Base-by-base conservation (phyloP, 1,140 invertebrate genomes). In the Drosophila gunungcola region DNA sequence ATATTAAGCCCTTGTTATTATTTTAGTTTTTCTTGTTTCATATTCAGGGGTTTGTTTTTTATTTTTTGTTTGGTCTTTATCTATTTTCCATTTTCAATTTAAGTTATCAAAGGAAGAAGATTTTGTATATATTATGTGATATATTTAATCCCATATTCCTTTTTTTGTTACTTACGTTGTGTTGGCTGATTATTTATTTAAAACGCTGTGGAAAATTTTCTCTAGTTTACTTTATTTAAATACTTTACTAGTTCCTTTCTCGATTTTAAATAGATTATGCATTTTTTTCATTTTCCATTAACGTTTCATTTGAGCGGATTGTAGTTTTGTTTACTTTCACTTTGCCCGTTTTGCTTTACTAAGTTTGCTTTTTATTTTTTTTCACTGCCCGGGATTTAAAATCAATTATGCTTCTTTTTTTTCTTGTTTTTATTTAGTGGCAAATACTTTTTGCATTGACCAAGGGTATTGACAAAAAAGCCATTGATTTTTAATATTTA, bases 401-500 rank as follows among this genome's bases (percentile, higher is more conserved):
- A 75, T 75, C 72, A 75, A 75, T 75, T 75, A 75, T 75, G 46
- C 64, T 75, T 38, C 48, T 52, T 29, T 56, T 55, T 32, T 51
- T 60, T 12, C 11, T 21, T 57, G n/a, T 12, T 39, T 27, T 38
- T 75, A 39, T 75, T 64, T 56, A 63, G 43, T 56, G 45, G 52
- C 29, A 13, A 67, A 49, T 56, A 34, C 41, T 39, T 46, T 55
- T 68, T 55, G 3, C 41, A 13, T 11, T 5, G 9, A 21, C 27
- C 36, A n/a, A 27, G 12, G 12, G 29, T 5, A 36, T 32, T 32
- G 38, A n/a, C 2, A 63, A 32, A 64, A 73, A 73, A 56, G 11
- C n/a, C 52, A 74, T 57, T 56, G 58, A 73, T 52, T 56, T 73
- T 34, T 41, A 29, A 65, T 48, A 48, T 58, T 65, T 75, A 75